Percentiles rank a stretch among this genome's conserved stretches.
phyloP scores from a whole-genome alignment of 1,140 invertebrate genomes.

The Drosophila albomicans region DNA sequence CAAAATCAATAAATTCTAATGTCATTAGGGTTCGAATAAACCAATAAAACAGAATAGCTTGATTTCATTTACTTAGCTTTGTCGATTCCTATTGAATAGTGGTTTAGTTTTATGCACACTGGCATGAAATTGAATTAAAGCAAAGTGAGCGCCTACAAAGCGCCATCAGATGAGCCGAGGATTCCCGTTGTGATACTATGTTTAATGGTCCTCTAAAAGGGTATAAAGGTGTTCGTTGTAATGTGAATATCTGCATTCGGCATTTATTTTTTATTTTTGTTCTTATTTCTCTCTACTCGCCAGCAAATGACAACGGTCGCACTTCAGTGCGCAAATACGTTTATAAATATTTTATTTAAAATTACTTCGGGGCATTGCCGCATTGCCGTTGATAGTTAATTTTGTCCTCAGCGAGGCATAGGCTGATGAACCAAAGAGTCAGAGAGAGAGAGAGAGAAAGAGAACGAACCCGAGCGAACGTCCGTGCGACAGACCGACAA shows the following conservation, averaged over 20 bases:
- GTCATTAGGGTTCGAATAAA: background rate
- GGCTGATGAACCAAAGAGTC: constrained; percentile 17
- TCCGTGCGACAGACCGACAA: constrained; percentile 53
- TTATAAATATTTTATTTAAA: constrained; percentile 82
- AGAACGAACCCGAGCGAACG: background rate
- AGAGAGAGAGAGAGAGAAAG: constrained; percentile 2
- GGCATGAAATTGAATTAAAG: background rate
- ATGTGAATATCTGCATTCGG: constrained; percentile 13
- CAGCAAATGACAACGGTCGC: constrained; percentile 65
- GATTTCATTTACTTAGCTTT: background rate
- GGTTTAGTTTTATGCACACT: background rate
- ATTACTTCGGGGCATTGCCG: constrained; percentile 73
- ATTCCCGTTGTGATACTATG: constrained; percentile 16
- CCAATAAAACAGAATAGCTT: constrained; percentile 3
- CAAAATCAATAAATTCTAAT: background rate
- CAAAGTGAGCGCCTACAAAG: background rate
- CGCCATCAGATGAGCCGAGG: background rate
- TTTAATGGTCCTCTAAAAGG: constrained; percentile 19
- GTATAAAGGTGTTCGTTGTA: constrained; percentile 22
- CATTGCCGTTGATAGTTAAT: constrained; percentile 75
- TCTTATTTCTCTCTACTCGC: constrained; percentile 11
- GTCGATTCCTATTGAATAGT: background rate
- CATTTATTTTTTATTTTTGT: constrained; percentile 10
- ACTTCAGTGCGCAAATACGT: constrained; percentile 73
- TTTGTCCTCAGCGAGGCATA: constrained; percentile 56